phyloP scores from a whole-genome alignment of 2,888 invertebrate genomes.

The Chironomus tentans region DNA sequence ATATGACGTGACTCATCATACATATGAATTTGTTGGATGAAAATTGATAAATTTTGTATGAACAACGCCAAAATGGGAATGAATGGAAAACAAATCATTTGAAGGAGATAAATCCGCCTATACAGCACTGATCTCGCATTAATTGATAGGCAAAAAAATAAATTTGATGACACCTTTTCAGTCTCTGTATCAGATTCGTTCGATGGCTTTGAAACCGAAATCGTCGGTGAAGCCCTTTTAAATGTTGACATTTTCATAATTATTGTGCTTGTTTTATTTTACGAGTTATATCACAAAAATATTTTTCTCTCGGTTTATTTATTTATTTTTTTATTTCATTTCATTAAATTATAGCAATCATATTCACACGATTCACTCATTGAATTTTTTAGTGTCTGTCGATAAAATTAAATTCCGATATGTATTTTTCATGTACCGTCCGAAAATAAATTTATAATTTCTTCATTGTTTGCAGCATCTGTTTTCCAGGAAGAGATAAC shows the following conservation, averaged over 20 bases:
- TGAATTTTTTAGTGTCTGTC: too few species aligned
- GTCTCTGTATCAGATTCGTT: neutral
- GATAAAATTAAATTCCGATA: too few species aligned
- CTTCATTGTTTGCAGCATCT: too few species aligned
- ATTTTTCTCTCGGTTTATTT: too few species aligned
- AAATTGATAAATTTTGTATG: conserved; percentile 17
- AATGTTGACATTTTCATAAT: conserved; percentile 11
- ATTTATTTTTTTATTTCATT: too few species aligned
- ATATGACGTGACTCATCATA: neutral
- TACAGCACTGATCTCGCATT: neutral
- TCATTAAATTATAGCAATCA: too few species aligned
- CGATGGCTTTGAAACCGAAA: conserved; percentile 4
- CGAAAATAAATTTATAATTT: too few species aligned
- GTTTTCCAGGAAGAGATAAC: too few species aligned
- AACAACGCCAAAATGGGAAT: conserved; percentile 16
- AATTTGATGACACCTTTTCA: neutral
- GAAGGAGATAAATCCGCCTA: neutral
- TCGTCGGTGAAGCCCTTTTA: neutral
- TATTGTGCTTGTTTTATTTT: neutral
- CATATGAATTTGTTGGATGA: conserved; percentile 3
- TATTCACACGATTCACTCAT: too few species aligned
- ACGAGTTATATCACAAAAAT: too few species aligned
- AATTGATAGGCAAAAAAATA: neutral
- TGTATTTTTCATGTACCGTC: too few species aligned
- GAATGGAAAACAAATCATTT: conserved; percentile 16